Percentiles rank a stretch among this genome's conserved stretches.
Conservation (phyloP, 2,797 vertebrate species). For the Mustela erminea region DNA sequence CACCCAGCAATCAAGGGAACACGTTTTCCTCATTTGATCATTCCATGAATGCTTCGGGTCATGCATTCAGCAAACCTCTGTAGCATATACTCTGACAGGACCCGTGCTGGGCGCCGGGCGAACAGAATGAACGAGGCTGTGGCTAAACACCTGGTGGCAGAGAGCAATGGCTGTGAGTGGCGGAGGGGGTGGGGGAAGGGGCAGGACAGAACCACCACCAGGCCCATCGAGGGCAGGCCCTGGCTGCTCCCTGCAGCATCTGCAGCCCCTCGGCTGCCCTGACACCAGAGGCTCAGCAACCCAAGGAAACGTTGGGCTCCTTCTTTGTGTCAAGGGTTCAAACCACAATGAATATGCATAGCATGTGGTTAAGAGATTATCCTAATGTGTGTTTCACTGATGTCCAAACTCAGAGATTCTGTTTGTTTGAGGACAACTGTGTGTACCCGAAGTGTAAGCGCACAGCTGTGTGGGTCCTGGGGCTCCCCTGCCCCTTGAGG, state of each 20-base stretch:
- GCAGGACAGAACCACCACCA: background rate
- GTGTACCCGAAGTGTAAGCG: background rate
- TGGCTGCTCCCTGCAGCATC: background rate
- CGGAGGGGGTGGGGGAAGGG: no score
- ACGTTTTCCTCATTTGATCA: background rate
- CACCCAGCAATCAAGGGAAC: background rate
- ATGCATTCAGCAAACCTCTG: background rate
- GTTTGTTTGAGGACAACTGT: slow-evolving; percentile 39
- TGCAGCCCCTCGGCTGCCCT: background rate
- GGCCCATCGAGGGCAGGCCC: background rate
- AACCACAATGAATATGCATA: slow-evolving; percentile 63
- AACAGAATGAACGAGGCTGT: background rate
- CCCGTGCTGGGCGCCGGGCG: no score
- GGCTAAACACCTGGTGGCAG: background rate
- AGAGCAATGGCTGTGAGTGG: background rate
- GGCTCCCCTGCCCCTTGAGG: background rate
- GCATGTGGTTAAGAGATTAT: slow-evolving; percentile 66
- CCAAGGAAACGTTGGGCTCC: background rate
- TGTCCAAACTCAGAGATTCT: slow-evolving; percentile 58
- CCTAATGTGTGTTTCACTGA: slow-evolving; percentile 57
- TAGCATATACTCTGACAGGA: background rate
- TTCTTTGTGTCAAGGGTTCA: slow-evolving; percentile 12
- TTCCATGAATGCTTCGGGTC: background rate
- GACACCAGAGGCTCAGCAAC: background rate
- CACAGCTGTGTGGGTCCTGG: background rate